phyloP scores from a whole-genome alignment of 2,797 vertebrate genomes.

The Nothura maculosa region DNA sequence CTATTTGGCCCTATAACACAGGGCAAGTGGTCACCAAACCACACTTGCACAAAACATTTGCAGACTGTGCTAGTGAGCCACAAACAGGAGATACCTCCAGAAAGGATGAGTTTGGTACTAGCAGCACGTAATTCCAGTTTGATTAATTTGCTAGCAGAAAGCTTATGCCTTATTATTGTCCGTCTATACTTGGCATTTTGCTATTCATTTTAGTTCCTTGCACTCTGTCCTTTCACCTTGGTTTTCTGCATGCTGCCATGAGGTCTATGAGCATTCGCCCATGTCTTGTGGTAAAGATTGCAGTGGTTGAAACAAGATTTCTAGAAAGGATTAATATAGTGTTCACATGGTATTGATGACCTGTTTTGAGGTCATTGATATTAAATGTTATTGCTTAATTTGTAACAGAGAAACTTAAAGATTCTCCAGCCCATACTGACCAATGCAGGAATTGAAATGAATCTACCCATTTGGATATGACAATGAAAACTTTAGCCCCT shows the following conservation, averaged over 20 bases:
- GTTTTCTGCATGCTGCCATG: not conserved
- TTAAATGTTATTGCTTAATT: not conserved
- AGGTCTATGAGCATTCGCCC: fast-evolving
- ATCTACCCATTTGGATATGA: not conserved
- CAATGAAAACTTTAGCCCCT: not conserved
- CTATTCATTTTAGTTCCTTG: not conserved
- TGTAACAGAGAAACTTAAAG: not conserved
- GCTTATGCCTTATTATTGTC: not conserved
- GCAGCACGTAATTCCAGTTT: not conserved
- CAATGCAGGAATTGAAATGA: not conserved
- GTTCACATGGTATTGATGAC: not conserved
- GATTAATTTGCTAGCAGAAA: not conserved
- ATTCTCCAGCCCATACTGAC: not conserved
- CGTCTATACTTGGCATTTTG: not conserved
- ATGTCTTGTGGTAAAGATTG: not conserved
- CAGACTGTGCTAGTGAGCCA: not conserved
- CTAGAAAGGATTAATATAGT: not conserved
- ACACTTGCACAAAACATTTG: not conserved
- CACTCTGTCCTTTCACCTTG: not conserved
- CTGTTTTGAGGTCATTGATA: no score
- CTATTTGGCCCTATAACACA: fast-evolving
- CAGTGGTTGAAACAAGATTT: not conserved
- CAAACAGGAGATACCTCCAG: not conserved
- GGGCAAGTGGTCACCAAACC: not conserved
- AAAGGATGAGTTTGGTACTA: not conserved